Evolutionary conservation across 2,113 vertebrate species (phyloP), one percentile per base, ranked within the genome.

Genomic region (Cinclus cinclus): DNA sequence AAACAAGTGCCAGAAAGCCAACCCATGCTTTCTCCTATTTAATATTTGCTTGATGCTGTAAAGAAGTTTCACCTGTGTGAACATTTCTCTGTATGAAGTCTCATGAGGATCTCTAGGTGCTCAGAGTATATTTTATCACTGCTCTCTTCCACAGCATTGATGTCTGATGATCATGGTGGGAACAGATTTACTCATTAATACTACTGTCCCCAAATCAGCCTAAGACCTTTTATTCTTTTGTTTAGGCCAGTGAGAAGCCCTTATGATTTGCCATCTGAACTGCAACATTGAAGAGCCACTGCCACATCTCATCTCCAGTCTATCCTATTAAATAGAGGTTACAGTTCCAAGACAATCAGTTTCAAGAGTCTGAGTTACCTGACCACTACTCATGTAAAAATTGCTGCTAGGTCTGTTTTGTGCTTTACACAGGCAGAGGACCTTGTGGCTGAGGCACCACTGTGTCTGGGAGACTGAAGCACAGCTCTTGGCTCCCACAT

Each of bases 361-460:
- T 69, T 39, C 31, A 63, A 24, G 73, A 75, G 37, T 6, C 69
- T 42, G 42, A 2, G 1, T n/a, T 47, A 77, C n/a, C 30, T 64
- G 62, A 33, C 39, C 44, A 62, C 11, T 15, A 18, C 0, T 0
- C 1, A 24, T 1, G 3, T 31, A 85, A 68, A 64, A 68, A 64
- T 1, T 30, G 18, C 60, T 65, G 31, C 37, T 46, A 23, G 20
- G 15, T 41, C 31, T 35, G 27, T 27, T 91, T 44, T 37, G 37
- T 49, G 16, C 50, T 85, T 47, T 37, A 41, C 30, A 35, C 23
- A 20, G 11, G 42, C 37, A 84, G 73, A 83, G 31, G 15, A 56
- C 30, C 33, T 47, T 1, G 0, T 2, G 1, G 13, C 7, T 50
- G 23, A 86, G 46, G 22, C 23, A 28, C 49, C 35, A 58, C 52